phyloP scores from a whole-genome alignment of 2,113 vertebrate genomes.

The Hucho hucho region DNA sequence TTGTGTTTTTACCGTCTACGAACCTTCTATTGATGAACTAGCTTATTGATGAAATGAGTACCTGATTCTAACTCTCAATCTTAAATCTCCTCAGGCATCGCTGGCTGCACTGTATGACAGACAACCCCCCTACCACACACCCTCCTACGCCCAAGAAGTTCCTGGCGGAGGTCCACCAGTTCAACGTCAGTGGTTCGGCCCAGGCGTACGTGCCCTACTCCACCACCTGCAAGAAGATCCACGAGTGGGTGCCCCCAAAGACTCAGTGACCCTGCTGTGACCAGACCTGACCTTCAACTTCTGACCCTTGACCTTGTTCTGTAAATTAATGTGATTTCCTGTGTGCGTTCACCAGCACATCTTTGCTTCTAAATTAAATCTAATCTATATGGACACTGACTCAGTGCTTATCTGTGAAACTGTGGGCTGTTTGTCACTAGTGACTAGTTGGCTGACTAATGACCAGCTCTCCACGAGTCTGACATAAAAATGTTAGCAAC shows the following conservation, averaged over 20 bases:
- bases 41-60: too few relatives aligned
- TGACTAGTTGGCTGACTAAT: too few relatives aligned
- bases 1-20: too few relatives aligned
- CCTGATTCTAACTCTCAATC: not conserved
- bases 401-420: not conserved
- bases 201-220: slow-evolving; percentile 92
- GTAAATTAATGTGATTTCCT: slow-evolving; percentile 52
- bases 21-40: too few relatives aligned
- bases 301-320: slow-evolving; percentile 5
- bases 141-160: slow-evolving; percentile 87
- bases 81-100: slow-evolving; percentile 80
- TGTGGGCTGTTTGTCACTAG: not conserved
- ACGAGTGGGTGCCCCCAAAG: slow-evolving; percentile 87
- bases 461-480: too few relatives aligned
- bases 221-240: slow-evolving; percentile 94
- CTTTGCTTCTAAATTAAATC: slow-evolving; percentile 53
- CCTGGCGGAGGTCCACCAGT: slow-evolving; percentile 86
- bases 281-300: not conserved
- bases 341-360: slow-evolving; percentile 5
- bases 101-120: slow-evolving; percentile 93
- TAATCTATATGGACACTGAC: slow-evolving; percentile 35
- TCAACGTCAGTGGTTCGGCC: slow-evolving; percentile 83
- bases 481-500: too few relatives aligned
- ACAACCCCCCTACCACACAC: slow-evolving; percentile 89
- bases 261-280: slow-evolving; percentile 46